These are phyloP conservation scores for Oreochromis aureus DNA, from an alignment of 2,113 vertebrate species.

Conservation along the genomic window DNA sequence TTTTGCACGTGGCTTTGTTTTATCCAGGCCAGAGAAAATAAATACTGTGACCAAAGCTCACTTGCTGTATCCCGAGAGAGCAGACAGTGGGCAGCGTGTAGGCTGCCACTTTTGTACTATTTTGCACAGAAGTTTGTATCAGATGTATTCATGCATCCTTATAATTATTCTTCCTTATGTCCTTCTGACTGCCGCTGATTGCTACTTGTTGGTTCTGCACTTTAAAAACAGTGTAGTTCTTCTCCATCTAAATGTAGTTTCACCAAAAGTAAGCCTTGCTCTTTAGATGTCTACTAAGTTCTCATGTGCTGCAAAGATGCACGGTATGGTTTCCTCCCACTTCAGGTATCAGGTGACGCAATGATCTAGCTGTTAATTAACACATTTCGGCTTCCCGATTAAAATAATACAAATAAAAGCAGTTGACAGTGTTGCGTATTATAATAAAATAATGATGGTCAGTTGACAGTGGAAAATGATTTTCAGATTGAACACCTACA, in stretches of 20 bases:
- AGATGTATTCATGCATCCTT: neutral
- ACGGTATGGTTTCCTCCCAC: conserved; percentile 2
- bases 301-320: neutral
- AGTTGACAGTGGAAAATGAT: neutral
- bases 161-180: neutral
- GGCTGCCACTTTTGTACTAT: neutral
- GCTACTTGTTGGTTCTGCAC: neutral
- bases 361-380: neutral
- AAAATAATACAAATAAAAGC: neutral
- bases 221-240: neutral
- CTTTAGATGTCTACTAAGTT: neutral
- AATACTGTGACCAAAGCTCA: neutral
- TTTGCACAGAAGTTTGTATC: neutral
- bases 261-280: neutral
- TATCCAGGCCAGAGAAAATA: neutral
- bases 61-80: neutral
- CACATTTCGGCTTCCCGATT: neutral
- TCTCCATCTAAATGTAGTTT: neutral
- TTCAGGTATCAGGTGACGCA: neutral
- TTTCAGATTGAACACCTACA: neutral
- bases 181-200: neutral
- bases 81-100: neutral
- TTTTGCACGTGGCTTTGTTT: neutral
- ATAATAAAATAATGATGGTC: neutral
- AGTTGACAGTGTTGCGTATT: neutral